Conservation (phyloP, 2,888 invertebrate genomes). For the Coelinius sp. region DNA sequence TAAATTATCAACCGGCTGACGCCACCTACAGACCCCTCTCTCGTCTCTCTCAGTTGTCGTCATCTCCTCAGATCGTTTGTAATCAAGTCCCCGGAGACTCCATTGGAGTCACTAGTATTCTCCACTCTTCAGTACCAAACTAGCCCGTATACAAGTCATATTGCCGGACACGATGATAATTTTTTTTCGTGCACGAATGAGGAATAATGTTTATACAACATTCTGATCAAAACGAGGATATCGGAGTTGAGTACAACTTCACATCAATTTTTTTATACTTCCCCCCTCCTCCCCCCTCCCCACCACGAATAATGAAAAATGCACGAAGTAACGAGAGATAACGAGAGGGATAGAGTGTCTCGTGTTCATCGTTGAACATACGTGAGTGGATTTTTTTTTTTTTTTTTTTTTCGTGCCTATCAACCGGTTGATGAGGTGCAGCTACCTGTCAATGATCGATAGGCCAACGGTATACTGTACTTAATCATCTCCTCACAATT, state of each 20-base stretch:
- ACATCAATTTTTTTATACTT: not conserved
- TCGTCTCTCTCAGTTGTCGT: constrained; percentile 27
- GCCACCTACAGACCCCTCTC: constrained; percentile 21
- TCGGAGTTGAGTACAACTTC: not conserved
- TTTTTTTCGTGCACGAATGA: constrained; percentile 28
- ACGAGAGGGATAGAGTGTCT: constrained; percentile 1
- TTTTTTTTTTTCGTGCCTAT: not conserved
- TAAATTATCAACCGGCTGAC: not conserved
- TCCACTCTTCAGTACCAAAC: constrained; percentile 9
- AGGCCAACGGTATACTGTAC: constrained; percentile 11
- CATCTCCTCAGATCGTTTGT: constrained; percentile 20
- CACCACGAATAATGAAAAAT: constrained; percentile 2
- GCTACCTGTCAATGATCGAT: constrained; percentile 28
- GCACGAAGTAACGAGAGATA: constrained; percentile 6
- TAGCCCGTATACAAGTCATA: constrained; percentile 23
- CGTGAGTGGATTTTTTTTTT: not conserved
- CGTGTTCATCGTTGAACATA: not conserved
- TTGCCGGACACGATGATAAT: not conserved
- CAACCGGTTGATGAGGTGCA: constrained; percentile 16
- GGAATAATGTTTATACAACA: constrained; percentile 16
- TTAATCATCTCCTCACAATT: constrained; percentile 26
- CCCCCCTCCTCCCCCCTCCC: not conserved
- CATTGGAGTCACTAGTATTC: not conserved
- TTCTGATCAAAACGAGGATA: constrained; percentile 5
- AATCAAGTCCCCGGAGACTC: constrained; percentile 18